Base-by-base conservation (phyloP, 2,113 vertebrate genomes). In the Parus major region DNA sequence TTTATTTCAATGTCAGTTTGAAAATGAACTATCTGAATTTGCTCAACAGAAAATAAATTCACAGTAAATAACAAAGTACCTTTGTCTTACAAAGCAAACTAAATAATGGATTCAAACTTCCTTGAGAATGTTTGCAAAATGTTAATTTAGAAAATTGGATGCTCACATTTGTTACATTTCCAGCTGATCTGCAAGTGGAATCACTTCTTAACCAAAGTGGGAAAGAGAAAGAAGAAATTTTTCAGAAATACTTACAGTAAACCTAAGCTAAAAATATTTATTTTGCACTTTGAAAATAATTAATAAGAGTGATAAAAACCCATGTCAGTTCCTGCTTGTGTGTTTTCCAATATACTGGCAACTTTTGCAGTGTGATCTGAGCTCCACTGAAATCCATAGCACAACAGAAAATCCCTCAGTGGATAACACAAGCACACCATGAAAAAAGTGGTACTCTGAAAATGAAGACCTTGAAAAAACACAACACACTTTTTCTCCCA, bases 71-170 rank as follows among this genome's bases (percentile, higher is more conserved):
- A 81, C 16, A 70, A 92, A 93, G 49, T 39, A 76, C 2, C 18
- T 82, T 85, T 90, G 36, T 86, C 72, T 72, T 39, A 88, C 36
- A 46, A 80, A 80, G 65, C 56, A 79, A 78, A 78, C 41, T 36
- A 82, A 82, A 65, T 53, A 86, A 65, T 50, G 42, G 42, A 78
- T 92, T 92, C 36, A 72, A 95, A 90, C 23, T 90, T 78, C 28
- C 46, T 65, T 57, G 66, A 68, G 56, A 82, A 80, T 46, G 12
- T 53, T 91, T 90, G 90, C 41, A 85, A 82, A 88, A 46, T 76
- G 53, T 53, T 96, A 79, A 92, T 94, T 85, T 85, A 72, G 90
- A 60, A 80, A 90, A 94, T 76, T 76, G 66, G 50, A 80, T 88
- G 46, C 55, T 96, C n/a, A 66, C 13, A 52, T 92, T 93, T 83